Evolutionary conservation across 2,888 invertebrate species (phyloP), one percentile per base, ranked within the genome.

Genomic region (Yponomeuta plumbellus): DNA sequence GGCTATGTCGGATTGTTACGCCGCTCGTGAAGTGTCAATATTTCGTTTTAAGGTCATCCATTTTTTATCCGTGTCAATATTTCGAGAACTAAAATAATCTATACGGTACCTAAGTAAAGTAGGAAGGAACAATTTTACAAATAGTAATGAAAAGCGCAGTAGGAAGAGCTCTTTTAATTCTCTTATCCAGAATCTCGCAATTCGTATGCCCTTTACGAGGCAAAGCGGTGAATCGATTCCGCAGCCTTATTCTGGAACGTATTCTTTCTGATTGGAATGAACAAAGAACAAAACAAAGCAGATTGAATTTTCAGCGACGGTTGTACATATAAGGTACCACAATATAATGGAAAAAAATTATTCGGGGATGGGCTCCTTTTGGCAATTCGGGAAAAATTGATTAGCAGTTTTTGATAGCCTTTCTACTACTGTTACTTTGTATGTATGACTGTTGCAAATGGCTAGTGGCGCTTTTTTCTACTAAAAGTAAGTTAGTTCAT

Each of bases 191-290:
- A 17, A 52, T 52, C 44, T 52, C 44, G 44, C 44, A 52, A 52
- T 52, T 52, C 44, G 44, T 17, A 52, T 17, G 17, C 44, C 44
- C 44, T 52, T 52, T 52, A 17, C 44, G 44, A 13, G 44, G 44
- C 13, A 17, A 52, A 52, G 44, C 17, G 44, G 44, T 52, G 44
- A 52, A 52, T 52, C 22, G 22, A 59, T 59, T 59, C 21, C 21
- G 5, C 23, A 1, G 40, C 20, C 26, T 62, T 62, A 20, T 62
- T 62, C 40, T 34, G 26, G 23, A 26, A 26, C 17, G 34, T 34
- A 79, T 78, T 79, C 76, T 52, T 17, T 52, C 8, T 34, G 34
- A 34, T 34, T 52, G 44, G 17, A 2, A 3, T 44, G 11, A 1
- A 5, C 8, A 5, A 2, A 4, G 17, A 17, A 3, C 5, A 17